These are phyloP conservation scores for Psittacula derbiana DNA, from an alignment of 2,797 vertebrate species.

Conservation along the genomic window DNA sequence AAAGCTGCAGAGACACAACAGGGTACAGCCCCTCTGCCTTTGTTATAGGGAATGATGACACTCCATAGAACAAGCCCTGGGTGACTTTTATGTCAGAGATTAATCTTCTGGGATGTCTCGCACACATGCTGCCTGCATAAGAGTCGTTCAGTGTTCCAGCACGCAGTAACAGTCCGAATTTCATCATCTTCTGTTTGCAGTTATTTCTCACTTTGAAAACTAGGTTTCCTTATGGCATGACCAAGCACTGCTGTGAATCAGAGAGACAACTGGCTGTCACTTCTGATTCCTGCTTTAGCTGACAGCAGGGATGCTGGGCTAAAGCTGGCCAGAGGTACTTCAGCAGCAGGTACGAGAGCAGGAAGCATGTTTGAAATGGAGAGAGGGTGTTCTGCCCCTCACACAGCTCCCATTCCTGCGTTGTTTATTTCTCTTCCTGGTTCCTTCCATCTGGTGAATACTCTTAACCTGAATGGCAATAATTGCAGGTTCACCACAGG, in stretches of 20 bases:
- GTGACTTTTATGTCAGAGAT: neutral
- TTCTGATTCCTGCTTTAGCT: neutral
- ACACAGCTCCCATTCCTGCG: neutral
- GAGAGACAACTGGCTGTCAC: neutral
- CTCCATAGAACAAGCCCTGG: neutral
- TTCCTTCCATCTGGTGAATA: neutral
- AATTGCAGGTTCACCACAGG: neutral
- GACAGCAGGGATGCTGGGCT: neutral
- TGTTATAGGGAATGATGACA: neutral
- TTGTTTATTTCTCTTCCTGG: neutral
- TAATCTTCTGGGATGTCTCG: neutral
- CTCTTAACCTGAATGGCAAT: neutral
- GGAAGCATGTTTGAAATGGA: neutral
- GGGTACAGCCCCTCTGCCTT: accelerated
- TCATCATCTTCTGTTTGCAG: neutral
- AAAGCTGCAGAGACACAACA: neutral
- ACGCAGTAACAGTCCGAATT: neutral
- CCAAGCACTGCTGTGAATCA: neutral
- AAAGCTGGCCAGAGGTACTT: neutral
- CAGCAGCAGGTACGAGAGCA: neutral
- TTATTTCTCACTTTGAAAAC: neutral
- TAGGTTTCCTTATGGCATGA: neutral
- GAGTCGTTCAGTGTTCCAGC: accelerated
- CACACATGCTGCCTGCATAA: accelerated
- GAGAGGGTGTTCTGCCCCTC: neutral